Evolutionary conservation across 2,797 vertebrate species (phyloP).

Genomic region (Kryptopterus vitreolus): DNA sequence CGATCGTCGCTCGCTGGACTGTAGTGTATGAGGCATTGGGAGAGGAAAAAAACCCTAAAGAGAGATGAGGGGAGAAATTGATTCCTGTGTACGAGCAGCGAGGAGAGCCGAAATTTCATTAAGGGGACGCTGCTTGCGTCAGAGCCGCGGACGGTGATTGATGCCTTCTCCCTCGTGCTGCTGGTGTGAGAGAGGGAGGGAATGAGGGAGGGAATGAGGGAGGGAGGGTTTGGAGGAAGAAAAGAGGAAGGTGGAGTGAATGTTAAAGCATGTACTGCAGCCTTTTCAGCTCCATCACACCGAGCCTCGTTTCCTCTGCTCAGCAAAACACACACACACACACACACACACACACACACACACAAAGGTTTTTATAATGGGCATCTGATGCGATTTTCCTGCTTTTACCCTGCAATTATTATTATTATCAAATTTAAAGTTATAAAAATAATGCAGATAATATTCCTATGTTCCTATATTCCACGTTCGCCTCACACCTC

Average conservation of each 20-base stretch:
- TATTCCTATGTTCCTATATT: too few species aligned
- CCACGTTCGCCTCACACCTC: too few species aligned
- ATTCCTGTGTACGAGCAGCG: slow-evolving; percentile 59
- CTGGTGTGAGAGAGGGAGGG: not conserved
- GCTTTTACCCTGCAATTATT: not conserved
- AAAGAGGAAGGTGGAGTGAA: slow-evolving; percentile 13
- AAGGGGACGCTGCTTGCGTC: slow-evolving; percentile 67
- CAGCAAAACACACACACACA: too few species aligned
- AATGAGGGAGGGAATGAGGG: not conserved
- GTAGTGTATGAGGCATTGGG: not conserved
- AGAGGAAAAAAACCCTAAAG: not conserved
- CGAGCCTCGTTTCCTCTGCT: not conserved
- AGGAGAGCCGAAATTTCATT: slow-evolving; percentile 70
- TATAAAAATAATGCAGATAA: too few species aligned
- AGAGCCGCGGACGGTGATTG: slow-evolving; percentile 62
- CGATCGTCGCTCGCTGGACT: not conserved
- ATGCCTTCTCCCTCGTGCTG: slow-evolving; percentile 57
- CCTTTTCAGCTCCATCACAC: slow-evolving; percentile 4
- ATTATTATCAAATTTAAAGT: not conserved
- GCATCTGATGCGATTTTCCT: not conserved
- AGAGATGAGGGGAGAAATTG: slow-evolving; percentile 51
- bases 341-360: too few species aligned
- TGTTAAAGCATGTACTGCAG: slow-evolving; percentile 35
- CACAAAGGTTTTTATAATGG: not conserved
- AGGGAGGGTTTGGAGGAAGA: not conserved